Conservation (phyloP, 2,888 invertebrate species). For the Cephus pygmeus region DNA sequence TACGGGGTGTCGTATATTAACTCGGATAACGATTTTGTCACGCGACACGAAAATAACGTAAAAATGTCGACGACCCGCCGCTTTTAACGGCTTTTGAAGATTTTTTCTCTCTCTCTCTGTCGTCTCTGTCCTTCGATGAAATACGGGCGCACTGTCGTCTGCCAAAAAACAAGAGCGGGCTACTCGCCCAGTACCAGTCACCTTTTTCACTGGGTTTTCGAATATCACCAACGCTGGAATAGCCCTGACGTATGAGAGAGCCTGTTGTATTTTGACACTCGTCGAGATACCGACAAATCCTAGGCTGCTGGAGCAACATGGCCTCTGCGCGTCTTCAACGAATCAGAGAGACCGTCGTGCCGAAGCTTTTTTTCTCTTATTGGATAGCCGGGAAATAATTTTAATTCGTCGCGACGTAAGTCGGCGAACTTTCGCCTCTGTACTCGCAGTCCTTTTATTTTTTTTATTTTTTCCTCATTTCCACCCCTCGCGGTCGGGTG, state of each 20-base stretch:
- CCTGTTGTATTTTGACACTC: background rate
- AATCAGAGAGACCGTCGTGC: background rate
- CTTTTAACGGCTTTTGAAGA: background rate
- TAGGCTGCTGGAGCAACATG: background rate
- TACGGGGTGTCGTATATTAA: background rate
- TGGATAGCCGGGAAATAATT: background rate
- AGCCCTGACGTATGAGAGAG: background rate
- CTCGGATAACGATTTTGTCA: background rate
- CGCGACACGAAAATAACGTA: background rate
- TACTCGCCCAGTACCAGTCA: background rate
- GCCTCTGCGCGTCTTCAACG: background rate
- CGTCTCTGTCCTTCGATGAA: slow-evolving; percentile 3
- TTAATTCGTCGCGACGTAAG: background rate
- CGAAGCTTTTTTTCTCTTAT: background rate
- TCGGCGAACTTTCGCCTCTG: background rate
- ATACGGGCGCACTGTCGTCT: background rate
- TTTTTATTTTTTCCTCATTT: slow-evolving; percentile 12
- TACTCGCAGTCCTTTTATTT: background rate
- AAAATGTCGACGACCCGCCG: slow-evolving; percentile 1
- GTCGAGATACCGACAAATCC: background rate
- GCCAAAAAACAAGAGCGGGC: background rate
- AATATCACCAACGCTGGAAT: background rate
- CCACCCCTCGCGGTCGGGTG: background rate
- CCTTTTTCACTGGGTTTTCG: background rate
- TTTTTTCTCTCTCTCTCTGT: background rate